Evolutionary conservation across 1,140 invertebrate genomes (phyloP), one percentile per base, ranked within the genome.

Genomic region (Dermatophagoides farinae): DNA sequence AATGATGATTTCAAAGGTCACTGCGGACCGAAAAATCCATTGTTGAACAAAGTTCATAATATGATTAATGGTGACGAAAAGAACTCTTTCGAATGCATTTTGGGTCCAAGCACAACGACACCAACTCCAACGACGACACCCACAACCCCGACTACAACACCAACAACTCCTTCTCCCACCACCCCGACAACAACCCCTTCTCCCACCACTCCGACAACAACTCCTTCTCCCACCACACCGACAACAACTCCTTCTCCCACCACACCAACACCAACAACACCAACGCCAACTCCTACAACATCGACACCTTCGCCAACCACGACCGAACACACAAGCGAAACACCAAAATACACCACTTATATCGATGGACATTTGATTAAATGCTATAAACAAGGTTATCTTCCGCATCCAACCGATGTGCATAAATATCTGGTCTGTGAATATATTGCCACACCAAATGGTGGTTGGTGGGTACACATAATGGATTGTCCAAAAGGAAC

Each of bases 1-100:
- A 61, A 71, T 37, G 71, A 71, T 64, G 71, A 73, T 61, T 72
- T 70, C 59, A 61, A 64, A 31, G 64, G 65, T 1, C 52, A 70
- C 51, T 65, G 66, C 51, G 22, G 67, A 25, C 55, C 41, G 6
- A 60, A 53, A 23, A 43, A 57, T 51, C 57, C 44, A 49, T n/a
- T 71, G 66, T 61, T 63, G 23, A 52, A 50, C 18, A 60, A 60
- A 43, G 58, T 60, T 18, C 31, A 37, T 4, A 23, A 60, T 23
- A 60, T 60, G 58, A 46, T 60, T 22, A 60, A 60, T 25, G 58
- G 58, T 22, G 16, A 60, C 23, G 58, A 60, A 22, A 60, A 50
- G 58, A 44, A 60, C 12, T 37, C 18, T 14, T 50, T 2, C 16
- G 58, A 60, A 25, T 60, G 58, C 31, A 1, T 44, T 14, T 11